Conservation (phyloP, 2,797 vertebrate species). For the Characodon lateralis region DNA sequence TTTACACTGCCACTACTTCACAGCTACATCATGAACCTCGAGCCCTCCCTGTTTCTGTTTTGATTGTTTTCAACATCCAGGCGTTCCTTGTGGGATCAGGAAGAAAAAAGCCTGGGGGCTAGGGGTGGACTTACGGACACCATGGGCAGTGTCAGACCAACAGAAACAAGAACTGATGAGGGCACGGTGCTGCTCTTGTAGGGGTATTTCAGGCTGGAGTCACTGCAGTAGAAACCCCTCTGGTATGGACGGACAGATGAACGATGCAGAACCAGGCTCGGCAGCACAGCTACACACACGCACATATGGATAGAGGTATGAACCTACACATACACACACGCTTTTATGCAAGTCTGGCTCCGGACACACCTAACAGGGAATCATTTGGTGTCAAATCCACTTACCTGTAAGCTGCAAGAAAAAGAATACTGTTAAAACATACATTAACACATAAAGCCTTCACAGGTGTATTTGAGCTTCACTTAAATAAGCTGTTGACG, state of each 20-base stretch:
- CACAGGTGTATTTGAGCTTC: conserved; percentile 41
- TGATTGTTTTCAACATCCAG: conserved; percentile 19
- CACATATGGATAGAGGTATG: conserved; percentile 30
- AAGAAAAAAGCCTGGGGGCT: background rate
- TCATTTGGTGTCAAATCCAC: conserved; percentile 32
- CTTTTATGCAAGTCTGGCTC: conserved; percentile 6
- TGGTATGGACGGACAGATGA: conserved; percentile 77
- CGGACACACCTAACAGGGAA: conserved; percentile 1
- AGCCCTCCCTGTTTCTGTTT: conserved; percentile 36
- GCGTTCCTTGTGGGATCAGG: conserved; percentile 34
- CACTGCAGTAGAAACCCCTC: conserved; percentile 80
- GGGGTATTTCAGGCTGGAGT: conserved; percentile 74
- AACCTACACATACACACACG: conserved; percentile 19
- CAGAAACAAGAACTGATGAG: conserved; percentile 78
- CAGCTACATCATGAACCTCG: conserved; percentile 32
- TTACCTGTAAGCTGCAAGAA: conserved; percentile 63
- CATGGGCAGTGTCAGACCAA: conserved; percentile 79
- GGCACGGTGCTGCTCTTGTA: conserved; percentile 79
- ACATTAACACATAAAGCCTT: conserved; percentile 27
- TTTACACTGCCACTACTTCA: conserved; percentile 24
- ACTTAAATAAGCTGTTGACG: conserved; percentile 38
- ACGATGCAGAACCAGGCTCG: conserved; percentile 80
- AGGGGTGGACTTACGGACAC: conserved; percentile 82
- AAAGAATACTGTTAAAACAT: conserved; percentile 30
- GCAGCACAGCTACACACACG: conserved; percentile 80